Base-by-base conservation (phyloP, 1,140 invertebrate species). In the Macrotrachela quadricornifera region DNA sequence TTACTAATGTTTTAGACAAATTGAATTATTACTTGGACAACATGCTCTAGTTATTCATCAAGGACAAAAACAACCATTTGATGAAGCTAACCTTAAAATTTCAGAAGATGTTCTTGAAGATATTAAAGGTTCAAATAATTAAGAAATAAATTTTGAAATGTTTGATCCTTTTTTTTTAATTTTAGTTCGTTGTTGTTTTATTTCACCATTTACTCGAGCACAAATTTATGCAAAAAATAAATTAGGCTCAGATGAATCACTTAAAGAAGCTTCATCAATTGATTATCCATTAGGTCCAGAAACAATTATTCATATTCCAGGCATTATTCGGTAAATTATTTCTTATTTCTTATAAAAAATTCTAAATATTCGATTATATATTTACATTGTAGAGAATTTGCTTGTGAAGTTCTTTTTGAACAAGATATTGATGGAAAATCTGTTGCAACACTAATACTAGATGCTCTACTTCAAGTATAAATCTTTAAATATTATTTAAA, bases 341-440 rank as follows among this genome's bases (percentile, higher is more conserved):
- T n/a, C n/a, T n/a, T n/a, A n/a, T n/a, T n/a, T n/a, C n/a, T n/a
- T n/a, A n/a, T n/a, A n/a, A n/a, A n/a, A n/a, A n/a, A n/a, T n/a
- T n/a, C n/a, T 30, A 4, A 30, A 30, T 30, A 30, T 30, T 30
- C 21, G 2, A 30, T 30, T 30, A 4, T 30, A 4, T 30, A 30
- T 4, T 30, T 30, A 30, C 8, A 30, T 30, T 30, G 8, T 30
- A 75, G 85, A 47, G 85, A 90, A 71, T 75, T 76, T 45, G 78
- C 78, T 14, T 79, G 76, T 63, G 85, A 91, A 73, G 68, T 83
- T 38, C 66, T 90, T 55, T 90, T 87, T 74, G 79, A 85, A 64
- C 73, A 78, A 57, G 82, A 85, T 65, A 79, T 78, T 60, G 85
- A 90, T 43, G 77, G 81, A 61, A 74, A 79, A n/a, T 82, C 80